Base-by-base conservation (phyloP, 2,797 vertebrate genomes). In the Tenualosa ilisha region DNA sequence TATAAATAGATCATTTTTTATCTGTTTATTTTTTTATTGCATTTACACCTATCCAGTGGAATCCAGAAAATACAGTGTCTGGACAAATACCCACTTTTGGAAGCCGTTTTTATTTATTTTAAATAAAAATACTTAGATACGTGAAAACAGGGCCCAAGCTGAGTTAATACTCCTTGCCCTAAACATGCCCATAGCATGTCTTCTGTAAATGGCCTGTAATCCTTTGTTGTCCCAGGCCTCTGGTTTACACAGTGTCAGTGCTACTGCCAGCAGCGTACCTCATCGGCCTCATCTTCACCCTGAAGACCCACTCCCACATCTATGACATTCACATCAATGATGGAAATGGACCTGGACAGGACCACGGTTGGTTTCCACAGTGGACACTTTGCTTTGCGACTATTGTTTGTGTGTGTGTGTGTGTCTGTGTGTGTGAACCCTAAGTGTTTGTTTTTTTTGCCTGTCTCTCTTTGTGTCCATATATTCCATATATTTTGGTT, bases 291-390 rank as follows among this genome's bases (percentile, higher is more conserved):
- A 91, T 97, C 92, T 97, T 97, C 93, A 96, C 97, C 0, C 93
- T 97, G 88, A 98, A 98, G 92, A 97, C 97, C 0, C 96, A 96
- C 92, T 94, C 96, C 0, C 96, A 97, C 92, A 97, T 97, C 91
- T 96, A 97, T 1, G 96, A 97, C 87, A 95, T 97, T 91, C 97
- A 96, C 63, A 79, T 95, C 95, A 97, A 96, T 0, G 95, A 95
- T 56, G 94, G 93, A 82, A 96, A 96, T 46, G 90, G 94, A 91
- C 90, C 94, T 86, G 92, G 89, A 8, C 92, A 93, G 0, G 59
- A 89, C 7, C 93, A 94, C 26, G 93, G 93, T 93, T 89, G 92
- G 93, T 92, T 90, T 59, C 84, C 83, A 85, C 87, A 86, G 43
- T 40, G 31, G 12, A 68, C 63, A 31, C 53, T 9, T 4, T 4